Base-by-base conservation (phyloP, 1,140 invertebrate genomes). In the Ips nitidus region DNA sequence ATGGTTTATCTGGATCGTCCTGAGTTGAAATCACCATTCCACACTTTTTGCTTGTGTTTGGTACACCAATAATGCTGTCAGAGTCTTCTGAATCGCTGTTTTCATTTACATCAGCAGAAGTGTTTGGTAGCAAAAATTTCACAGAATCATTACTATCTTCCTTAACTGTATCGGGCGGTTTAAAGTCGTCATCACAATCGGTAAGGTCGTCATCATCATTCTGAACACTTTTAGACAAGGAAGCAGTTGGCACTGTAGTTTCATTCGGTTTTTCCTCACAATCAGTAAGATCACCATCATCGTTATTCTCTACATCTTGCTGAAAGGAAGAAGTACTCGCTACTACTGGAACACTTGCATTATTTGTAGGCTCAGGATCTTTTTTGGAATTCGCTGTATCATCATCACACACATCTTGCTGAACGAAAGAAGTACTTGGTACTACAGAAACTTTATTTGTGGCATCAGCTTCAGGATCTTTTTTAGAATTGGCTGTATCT, bases 21-120 rank as follows among this genome's bases (percentile, higher is more conserved):
- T 66, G 41, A 47, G 52, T 62, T 1, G 40, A 52, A 41, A 63
- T 66, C 40, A 69, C 55, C 52, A 38, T 68, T 3, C n/a, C 2
- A 57, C 43, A 68, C 67, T 68, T 71, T 22, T 59, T 41, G 52
- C 37, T 3, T 57, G 37, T 36, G 50, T 45, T 58, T 45, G 47
- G 41, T 4, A 7, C 53, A 62, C 56, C 45, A 8, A 50, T 50
- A 50, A 22, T 6, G 45, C 6, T 8, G 22, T 50, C 45, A 2
- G 45, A 50, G 3, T 50, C 45, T 6, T 50, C 45, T 50, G 45
- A 50, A 55, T 1, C 53, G 7, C 53, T 22, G 53, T 39, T 55
- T 55, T 47, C 39, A 7, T 50, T 50, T 22, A 22, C 22, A 41
- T 53, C 52, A 38, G 52, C 42, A 57, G 45, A 63, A 4, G 50